Evolutionary conservation across 2,797 vertebrate genomes (phyloP).

Genomic region (Taeniopygia guttata): DNA sequence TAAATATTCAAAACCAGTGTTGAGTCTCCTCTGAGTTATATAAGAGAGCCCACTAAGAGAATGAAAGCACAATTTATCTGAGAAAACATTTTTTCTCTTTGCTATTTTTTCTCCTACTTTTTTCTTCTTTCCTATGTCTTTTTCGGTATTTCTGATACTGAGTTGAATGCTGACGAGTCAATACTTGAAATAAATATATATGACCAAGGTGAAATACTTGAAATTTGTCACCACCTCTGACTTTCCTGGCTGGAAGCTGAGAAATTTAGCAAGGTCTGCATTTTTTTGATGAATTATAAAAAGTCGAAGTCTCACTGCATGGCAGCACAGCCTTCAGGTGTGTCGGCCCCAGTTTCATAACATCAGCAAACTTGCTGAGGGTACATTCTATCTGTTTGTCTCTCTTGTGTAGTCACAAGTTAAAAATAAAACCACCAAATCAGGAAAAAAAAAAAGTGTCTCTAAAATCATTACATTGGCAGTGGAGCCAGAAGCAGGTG

Average conservation of each 20-base stretch:
- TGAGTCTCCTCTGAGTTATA: neutral
- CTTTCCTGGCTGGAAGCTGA: neutral
- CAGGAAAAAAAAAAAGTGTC: neutral
- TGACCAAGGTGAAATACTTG: neutral
- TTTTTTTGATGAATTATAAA: neutral
- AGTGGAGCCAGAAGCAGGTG: neutral
- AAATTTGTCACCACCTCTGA: neutral
- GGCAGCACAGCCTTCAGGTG: neutral
- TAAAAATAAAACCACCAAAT: neutral
- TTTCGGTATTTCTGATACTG: neutral
- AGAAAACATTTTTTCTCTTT: neutral
- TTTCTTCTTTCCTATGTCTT: neutral
- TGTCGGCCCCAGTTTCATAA: neutral
- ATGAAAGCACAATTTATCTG: neutral
- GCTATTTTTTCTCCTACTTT: neutral
- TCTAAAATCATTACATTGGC: neutral
- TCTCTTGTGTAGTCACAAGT: neutral
- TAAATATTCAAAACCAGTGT: neutral
- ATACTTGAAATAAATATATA: neutral
- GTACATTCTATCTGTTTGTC: neutral
- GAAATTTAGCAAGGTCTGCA: neutral
- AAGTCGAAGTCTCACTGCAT: neutral
- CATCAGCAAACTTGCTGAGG: neutral
- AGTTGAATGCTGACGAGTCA: neutral
- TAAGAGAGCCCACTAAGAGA: neutral